Conservation (phyloP, 1,140 invertebrate genomes). For the Cecropterus lyciades region DNA sequence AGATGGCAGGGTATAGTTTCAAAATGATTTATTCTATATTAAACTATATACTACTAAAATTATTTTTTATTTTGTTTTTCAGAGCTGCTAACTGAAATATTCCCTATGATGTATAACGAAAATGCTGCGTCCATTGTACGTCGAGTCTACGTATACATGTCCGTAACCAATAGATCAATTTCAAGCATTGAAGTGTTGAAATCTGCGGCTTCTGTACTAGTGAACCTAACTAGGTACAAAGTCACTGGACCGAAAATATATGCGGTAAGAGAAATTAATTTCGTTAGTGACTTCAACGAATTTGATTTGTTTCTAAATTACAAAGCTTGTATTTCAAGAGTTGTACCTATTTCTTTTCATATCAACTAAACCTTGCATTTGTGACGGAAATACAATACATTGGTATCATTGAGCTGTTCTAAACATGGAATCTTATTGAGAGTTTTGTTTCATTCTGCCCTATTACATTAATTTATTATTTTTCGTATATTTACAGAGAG, state of each 20-base stretch:
- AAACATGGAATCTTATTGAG: too few relatives aligned
- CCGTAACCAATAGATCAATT: slow-evolving; percentile 81
- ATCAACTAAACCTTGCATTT: too few relatives aligned
- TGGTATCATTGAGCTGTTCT: too few relatives aligned
- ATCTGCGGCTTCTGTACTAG: slow-evolving; percentile 77
- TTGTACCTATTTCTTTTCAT: too few relatives aligned
- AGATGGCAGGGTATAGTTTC: too few relatives aligned
- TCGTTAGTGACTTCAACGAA: too few relatives aligned
- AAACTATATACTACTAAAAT: not conserved
- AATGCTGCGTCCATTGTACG: slow-evolving; percentile 69
- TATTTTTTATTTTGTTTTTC: slow-evolving; percentile 53
- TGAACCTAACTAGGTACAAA: slow-evolving; percentile 81
- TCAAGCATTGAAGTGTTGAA: slow-evolving; percentile 83
- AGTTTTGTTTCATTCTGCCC: too few relatives aligned
- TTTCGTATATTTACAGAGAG: slow-evolving; percentile 63
- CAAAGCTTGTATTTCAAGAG: too few relatives aligned
- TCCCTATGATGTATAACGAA: slow-evolving; percentile 76
- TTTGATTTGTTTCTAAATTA: too few relatives aligned
- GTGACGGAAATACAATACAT: too few relatives aligned
- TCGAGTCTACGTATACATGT: slow-evolving; percentile 80
- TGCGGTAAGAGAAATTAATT: slow-evolving; percentile 46
- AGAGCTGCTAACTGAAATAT: slow-evolving; percentile 84
- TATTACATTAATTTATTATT: too few relatives aligned
- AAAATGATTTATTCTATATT: too few relatives aligned
- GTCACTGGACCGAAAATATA: slow-evolving; percentile 73